A percentile compares a stretch with the other conserved stretches of the same genome.
Evolutionary conservation across 2,888 invertebrate genomes (phyloP).

Genomic region (Malacosoma neustria): DNA sequence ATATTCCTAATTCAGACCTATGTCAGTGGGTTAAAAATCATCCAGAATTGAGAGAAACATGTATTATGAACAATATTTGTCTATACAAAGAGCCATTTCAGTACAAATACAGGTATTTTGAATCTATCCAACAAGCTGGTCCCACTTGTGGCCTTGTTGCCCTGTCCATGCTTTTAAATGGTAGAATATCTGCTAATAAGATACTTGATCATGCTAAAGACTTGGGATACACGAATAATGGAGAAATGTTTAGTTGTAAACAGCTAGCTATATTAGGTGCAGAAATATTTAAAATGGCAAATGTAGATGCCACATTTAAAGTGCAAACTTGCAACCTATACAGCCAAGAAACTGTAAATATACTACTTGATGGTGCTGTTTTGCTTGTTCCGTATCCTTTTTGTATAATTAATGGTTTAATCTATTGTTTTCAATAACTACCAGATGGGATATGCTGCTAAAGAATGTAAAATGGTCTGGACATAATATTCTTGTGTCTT

Average conservation of each 20-base stretch:
- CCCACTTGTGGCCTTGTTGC: conserved; percentile 94
- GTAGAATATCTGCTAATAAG: conserved; percentile 69
- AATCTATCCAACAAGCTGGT: conserved; percentile 68
- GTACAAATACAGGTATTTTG: conserved; percentile 54
- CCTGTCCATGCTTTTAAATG: conserved; percentile 83
- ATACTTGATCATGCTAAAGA: conserved; percentile 77
- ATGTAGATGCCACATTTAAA: conserved; percentile 43
- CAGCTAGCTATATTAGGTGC: conserved; percentile 79
- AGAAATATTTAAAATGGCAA: conserved; percentile 65
- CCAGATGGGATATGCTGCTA: too few species aligned
- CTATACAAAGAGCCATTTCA: conserved; percentile 58
- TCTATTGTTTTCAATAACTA: too few species aligned
- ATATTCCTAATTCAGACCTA: conserved; percentile 8
- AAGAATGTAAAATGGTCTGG: too few species aligned
- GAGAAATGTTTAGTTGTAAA: conserved; percentile 91
- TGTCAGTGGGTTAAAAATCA: conserved; percentile 75
- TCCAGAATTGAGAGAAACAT: conserved; percentile 74
- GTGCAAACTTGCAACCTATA: conserved; percentile 56
- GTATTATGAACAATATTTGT: conserved; percentile 71
- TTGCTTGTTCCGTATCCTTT: conserved; percentile 79
- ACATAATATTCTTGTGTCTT: too few species aligned
- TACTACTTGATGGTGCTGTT: conserved; percentile 72
- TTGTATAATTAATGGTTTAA: conserved; percentile 14
- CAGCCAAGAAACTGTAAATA: conserved; percentile 61
- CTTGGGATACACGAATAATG: conserved; percentile 83